phyloP scores from a whole-genome alignment of 2,797 vertebrate genomes.

The Leuciscus waleckii region DNA sequence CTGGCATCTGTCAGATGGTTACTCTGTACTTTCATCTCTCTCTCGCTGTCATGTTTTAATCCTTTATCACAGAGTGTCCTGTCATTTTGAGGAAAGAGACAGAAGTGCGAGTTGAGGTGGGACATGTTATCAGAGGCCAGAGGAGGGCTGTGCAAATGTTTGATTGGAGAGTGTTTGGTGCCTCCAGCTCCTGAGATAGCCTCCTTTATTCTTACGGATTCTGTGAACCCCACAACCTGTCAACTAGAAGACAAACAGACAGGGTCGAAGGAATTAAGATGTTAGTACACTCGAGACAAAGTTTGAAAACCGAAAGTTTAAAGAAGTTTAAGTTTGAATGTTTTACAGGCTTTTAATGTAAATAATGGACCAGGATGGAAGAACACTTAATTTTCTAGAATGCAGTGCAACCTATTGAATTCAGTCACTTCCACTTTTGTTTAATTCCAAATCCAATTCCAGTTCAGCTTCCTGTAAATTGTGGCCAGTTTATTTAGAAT shows the following conservation, averaged over 20 bases:
- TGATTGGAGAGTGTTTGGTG: slow-evolving; percentile 25
- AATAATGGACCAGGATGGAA: neutral
- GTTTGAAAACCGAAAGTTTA: neutral
- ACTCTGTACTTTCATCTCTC: slow-evolving; percentile 47
- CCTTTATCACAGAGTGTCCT: slow-evolving; percentile 40
- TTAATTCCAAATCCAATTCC: neutral
- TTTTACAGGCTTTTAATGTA: neutral
- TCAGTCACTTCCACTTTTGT: neutral
- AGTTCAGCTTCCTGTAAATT: neutral
- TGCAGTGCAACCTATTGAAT: neutral
- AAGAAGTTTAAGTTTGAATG: neutral
- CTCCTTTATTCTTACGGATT: neutral
- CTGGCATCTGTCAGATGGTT: slow-evolving; percentile 71
- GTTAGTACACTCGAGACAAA: neutral
- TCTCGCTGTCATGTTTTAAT: slow-evolving; percentile 45
- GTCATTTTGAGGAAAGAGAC: slow-evolving; percentile 43
- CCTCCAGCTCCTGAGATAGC: slow-evolving; percentile 20
- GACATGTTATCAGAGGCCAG: slow-evolving; percentile 20
- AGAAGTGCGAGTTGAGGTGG: slow-evolving; percentile 38
- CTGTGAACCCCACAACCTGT: neutral
- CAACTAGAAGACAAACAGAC: neutral
- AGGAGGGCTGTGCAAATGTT: slow-evolving; percentile 29
- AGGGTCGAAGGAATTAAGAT: neutral
- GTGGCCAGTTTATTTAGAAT: neutral
- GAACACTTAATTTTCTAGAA: neutral